These are phyloP conservation scores for Hydrozoanthus tunicans DNA, from an alignment of 64 coral and sea anemone genomes.

Conservation along the genomic window DNA sequence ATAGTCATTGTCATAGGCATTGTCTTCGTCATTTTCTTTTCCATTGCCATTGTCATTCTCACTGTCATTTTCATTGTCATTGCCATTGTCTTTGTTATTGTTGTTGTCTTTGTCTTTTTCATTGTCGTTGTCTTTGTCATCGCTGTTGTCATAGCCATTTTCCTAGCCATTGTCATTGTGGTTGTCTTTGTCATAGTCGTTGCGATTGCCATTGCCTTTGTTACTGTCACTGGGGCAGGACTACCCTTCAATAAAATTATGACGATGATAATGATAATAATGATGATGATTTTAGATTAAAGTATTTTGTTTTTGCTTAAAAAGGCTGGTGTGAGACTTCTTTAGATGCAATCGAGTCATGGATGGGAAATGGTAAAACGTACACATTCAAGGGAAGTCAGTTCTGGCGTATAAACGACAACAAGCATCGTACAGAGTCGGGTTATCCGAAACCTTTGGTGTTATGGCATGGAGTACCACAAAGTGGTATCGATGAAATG, in stretches of 20 bases:
- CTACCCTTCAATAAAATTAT: too few species aligned
- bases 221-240: not conserved
- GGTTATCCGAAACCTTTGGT: constrained; percentile 19
- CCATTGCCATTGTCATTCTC: not conserved
- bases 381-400: constrained; percentile 51
- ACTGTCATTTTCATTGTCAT: not conserved
- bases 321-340: constrained; percentile 58
- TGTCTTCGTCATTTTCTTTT: not conserved
- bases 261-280: too few species aligned
- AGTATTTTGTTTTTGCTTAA: not conserved
- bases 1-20: not conserved
- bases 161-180: not conserved
- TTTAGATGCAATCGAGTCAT: constrained; percentile 60
- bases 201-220: not conserved
- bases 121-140: not conserved
- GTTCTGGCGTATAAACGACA: constrained; percentile 53
- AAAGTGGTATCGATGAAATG: constrained; percentile 61
- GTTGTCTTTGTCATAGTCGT: not conserved
- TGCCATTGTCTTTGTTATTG: not conserved
- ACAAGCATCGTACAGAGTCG: not conserved
- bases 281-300: not conserved
- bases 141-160: not conserved
- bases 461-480: constrained; percentile 15
- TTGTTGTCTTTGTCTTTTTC: not conserved
- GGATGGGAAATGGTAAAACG: constrained; percentile 22